Evolutionary conservation across 1,140 invertebrate species (phyloP).

Genomic region (Aphaenogaster floridana): DNA sequence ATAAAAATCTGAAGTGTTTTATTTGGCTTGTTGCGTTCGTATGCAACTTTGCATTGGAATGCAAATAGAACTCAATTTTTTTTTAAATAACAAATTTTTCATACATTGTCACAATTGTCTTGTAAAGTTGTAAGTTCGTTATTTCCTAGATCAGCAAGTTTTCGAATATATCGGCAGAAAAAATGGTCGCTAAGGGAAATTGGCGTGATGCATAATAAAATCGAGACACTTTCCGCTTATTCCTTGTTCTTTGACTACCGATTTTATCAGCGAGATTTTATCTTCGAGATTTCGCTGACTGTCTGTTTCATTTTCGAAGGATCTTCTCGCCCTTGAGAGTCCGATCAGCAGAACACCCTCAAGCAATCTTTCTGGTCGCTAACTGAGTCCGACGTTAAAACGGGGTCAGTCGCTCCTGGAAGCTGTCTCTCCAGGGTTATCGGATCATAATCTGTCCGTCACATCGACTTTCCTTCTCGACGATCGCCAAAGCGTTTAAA

Average conservation of each 20-base stretch:
- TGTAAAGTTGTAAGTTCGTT: neutral
- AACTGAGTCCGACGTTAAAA: conserved; percentile 24
- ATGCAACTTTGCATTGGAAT: neutral
- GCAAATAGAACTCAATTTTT: neutral
- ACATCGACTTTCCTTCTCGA: conserved; percentile 14
- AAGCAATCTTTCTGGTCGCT: neutral
- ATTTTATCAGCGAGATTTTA: conserved; percentile 22
- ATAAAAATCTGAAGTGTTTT: neutral
- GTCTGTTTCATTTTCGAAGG: conserved; percentile 3
- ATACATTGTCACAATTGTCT: neutral
- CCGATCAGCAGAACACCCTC: neutral
- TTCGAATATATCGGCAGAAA: neutral
- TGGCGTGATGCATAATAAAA: neutral
- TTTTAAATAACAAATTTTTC: neutral
- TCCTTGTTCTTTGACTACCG: neutral
- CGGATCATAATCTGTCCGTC: conserved; percentile 53
- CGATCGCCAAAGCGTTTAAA: conserved; percentile 17
- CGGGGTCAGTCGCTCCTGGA: conserved; percentile 1
- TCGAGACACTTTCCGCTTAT: neutral
- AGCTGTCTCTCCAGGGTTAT: conserved; percentile 36
- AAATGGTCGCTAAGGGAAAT: neutral
- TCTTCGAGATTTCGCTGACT: neutral
- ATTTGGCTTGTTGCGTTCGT: neutral
- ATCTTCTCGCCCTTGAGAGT: neutral
- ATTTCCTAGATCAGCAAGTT: neutral